These are phyloP conservation scores for Typhlichthys eigenmanni DNA, from an alignment of 2,797 vertebrate species.

Conservation along the genomic window DNA sequence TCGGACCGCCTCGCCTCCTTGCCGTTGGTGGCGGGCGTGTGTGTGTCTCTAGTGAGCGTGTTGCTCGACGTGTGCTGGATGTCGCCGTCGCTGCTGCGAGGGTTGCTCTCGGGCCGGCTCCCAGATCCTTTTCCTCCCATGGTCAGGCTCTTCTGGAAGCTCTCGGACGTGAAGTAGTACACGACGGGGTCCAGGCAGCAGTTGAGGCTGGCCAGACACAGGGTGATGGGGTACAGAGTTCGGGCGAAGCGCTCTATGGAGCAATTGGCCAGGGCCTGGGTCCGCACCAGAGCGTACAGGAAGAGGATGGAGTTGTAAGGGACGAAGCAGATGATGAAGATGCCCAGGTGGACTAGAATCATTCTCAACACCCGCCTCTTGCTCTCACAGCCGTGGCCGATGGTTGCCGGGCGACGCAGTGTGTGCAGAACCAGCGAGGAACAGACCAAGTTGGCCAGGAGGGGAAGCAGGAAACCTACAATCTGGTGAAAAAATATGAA, in stretches of 20 bases:
- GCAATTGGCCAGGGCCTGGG: constrained; percentile 90
- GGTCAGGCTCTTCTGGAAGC: constrained; percentile 95
- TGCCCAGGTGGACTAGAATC: constrained; percentile 93
- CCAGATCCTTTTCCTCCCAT: constrained; percentile 79
- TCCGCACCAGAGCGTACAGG: constrained; percentile 92
- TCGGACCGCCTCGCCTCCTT: constrained; percentile 83
- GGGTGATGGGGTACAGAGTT: constrained; percentile 92
- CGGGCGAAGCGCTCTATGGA: constrained; percentile 89
- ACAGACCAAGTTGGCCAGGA: constrained; percentile 91
- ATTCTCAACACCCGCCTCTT: constrained; percentile 93
- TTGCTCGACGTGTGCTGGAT: constrained; percentile 49
- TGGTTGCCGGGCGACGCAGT: constrained; percentile 85
- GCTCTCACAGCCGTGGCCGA: constrained; percentile 91
- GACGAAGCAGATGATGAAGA: constrained; percentile 96
- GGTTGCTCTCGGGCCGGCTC: constrained; percentile 83
- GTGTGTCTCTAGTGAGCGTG: constrained; percentile 54
- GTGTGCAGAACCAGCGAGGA: constrained; percentile 93
- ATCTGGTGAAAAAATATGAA: constrained; percentile 46
- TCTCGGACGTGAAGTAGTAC: constrained; percentile 97
- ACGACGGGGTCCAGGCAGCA: constrained; percentile 97
- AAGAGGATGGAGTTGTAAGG: constrained; percentile 98
- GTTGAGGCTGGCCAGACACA: constrained; percentile 93
- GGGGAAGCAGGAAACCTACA: constrained; percentile 92
- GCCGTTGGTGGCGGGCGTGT: constrained; percentile 76
- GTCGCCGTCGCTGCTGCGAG: constrained; percentile 81